Percentiles rank a stretch among this genome's conserved stretches.
phyloP scores from a whole-genome alignment of 2,797 vertebrate genomes.

The Linurgus olivaceus region DNA sequence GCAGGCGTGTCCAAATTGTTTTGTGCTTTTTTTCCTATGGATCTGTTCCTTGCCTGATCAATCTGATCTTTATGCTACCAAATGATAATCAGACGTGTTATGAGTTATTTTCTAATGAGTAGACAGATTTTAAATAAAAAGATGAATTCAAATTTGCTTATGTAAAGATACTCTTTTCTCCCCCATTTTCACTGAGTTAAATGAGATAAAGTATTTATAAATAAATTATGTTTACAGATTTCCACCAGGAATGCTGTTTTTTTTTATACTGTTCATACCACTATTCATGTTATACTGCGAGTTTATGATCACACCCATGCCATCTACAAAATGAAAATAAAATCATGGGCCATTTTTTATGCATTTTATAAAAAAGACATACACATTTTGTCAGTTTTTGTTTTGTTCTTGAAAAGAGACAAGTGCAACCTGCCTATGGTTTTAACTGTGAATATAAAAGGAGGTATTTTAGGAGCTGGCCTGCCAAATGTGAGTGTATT shows the following conservation, averaged over 20 bases:
- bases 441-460: not conserved
- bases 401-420: not conserved
- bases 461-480: not conserved
- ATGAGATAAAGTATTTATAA: not conserved
- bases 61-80: not conserved
- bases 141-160: not conserved
- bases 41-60: not conserved
- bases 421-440: not conserved
- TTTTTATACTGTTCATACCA: not conserved
- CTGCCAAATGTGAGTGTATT: not conserved
- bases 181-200: not conserved
- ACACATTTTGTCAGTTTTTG: rapidly evolving
- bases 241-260: not conserved
- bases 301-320: not conserved
- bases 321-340: not conserved
- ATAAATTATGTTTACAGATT: not conserved
- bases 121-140: not conserved
- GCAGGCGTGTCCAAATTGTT: not conserved
- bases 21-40: not conserved
- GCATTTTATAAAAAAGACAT: not conserved
- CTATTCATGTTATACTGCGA: not conserved
- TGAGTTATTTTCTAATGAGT: not conserved
- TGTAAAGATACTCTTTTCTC: not conserved
- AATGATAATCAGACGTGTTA: not conserved
- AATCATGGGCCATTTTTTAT: rapidly evolving